Evolutionary conservation across 1,140 invertebrate species (phyloP), one percentile per base, ranked within the genome.

Genomic region (Drosophila varians): DNA sequence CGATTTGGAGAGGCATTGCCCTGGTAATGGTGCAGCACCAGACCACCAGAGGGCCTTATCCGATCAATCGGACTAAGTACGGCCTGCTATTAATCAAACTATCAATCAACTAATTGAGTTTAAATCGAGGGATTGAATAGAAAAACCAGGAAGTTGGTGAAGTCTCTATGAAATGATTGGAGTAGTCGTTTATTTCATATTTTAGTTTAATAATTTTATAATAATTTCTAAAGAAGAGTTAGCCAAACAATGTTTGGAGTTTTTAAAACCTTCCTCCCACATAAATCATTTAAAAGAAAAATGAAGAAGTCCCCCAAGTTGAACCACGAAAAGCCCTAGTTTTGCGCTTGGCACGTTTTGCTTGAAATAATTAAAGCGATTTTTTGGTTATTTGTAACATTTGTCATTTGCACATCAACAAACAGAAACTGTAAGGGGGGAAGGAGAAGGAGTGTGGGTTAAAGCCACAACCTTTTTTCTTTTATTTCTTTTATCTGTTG

Each of bases 361-460:
- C 71, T 68, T 16, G 55, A 80, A 80, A 86, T 70, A 84, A 76
- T 73, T 76, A 73, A 58, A 70, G 46, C 43, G 14, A 74, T 86
- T 87, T n/a, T 87, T 86, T 43, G 51, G 38, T 52, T 56, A 74
- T 80, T 69, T 84, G 80, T 84, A 83, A 75, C 79, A 48, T 72
- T 77, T 66, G 74, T 42, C 79, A 79, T 79, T 71, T 66, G 48
- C 45, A 58, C 46, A 31, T 31, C 11, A 31, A 31, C 28, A 31
- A 31, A 31, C 28, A 2, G 28, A 55, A 36, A 58, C 55, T 49
- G 14, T n/a, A n/a, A n/a, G n/a, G n/a, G n/a, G n/a, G n/a, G n/a
- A n/a, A n/a, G n/a, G n/a, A n/a, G n/a, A n/a, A 60, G 55, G 36
- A 9, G 36, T 42, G n/a, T 11, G 14, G 36, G 12, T 4, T 16